Conservation (phyloP, 2,888 invertebrate genomes). For the Pycnomerus fuliginosus region DNA sequence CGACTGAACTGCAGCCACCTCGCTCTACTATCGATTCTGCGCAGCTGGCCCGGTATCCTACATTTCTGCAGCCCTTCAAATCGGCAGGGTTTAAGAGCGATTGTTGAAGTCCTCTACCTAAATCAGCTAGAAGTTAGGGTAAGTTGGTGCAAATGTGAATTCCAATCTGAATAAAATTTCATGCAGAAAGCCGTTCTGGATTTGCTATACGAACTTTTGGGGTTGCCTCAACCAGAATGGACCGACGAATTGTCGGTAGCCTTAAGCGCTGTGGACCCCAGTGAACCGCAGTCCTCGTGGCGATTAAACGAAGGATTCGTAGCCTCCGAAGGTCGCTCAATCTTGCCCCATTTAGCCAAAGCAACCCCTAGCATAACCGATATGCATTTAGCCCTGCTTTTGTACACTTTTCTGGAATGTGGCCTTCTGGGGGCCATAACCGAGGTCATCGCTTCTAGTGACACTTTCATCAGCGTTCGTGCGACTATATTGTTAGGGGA, state of each 20-base stretch:
- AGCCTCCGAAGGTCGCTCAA: conserved; percentile 84
- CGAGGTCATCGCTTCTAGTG: conserved; percentile 87
- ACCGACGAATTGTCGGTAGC: conserved; percentile 90
- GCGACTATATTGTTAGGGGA: conserved; percentile 88
- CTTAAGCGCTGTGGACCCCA: conserved; percentile 84
- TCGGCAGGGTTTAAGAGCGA: conserved; percentile 72
- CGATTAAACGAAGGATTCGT: conserved; percentile 90
- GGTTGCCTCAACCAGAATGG: conserved; percentile 87
- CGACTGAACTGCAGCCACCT: conserved; percentile 83
- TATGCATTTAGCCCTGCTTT: conserved; percentile 84
- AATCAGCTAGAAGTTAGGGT: conserved; percentile 89
- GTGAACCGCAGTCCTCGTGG: conserved; percentile 83
- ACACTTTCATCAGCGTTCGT: conserved; percentile 86
- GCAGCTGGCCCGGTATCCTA: conserved; percentile 89
- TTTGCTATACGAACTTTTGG: conserved; percentile 85
- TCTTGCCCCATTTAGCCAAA: conserved; percentile 83
- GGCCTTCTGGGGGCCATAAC: conserved; percentile 86
- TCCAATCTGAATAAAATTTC: conserved; percentile 11
- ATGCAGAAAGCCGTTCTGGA: conserved; percentile 87
- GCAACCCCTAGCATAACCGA: conserved; percentile 87
- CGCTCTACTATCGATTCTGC: conserved; percentile 78
- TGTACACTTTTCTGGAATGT: conserved; percentile 84
- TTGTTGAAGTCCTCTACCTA: conserved; percentile 79
- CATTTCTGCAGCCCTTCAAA: conserved; percentile 82
- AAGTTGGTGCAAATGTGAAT: conserved; percentile 49